Conservation (phyloP, 2,888 invertebrate genomes). For the Enchytraeus crypticus region DNA sequence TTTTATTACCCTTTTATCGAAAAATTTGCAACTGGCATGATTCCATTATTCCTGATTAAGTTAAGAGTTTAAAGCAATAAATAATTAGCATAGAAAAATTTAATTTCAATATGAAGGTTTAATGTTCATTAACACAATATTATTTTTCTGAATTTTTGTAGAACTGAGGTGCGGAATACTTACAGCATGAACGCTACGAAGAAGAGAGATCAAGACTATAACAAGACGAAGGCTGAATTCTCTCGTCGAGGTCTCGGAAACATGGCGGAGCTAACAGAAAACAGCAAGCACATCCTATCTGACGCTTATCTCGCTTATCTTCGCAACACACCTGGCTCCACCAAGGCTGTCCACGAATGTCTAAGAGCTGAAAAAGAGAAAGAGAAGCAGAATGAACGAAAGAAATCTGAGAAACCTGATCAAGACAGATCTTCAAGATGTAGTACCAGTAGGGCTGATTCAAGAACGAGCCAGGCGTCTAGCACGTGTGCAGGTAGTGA, state of each 20-base stretch:
- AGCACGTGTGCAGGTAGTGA: no score
- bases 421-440: no score
- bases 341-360: conserved; percentile 42
- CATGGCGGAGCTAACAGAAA: conserved; percentile 38
- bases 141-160: conserved; percentile 17
- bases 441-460: no score
- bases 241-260: conserved; percentile 45
- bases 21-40: no score
- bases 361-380: conserved; percentile 20
- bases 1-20: no score
- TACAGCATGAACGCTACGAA: conserved; percentile 35
- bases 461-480: no score
- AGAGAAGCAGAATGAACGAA: conserved; percentile 2
- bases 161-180: conserved; percentile 35
- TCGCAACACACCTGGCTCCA: conserved; percentile 46
- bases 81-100: background rate
- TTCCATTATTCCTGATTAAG: no score
- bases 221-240: conserved; percentile 42
- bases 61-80: background rate
- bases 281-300: conserved; percentile 37
- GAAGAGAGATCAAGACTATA: conserved; percentile 39
- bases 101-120: background rate
- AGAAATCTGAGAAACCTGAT: background rate
- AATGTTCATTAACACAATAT: no score
- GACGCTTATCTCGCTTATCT: conserved; percentile 46